Conservation (phyloP, 2,113 vertebrate genomes). For the Paradisaea rubra region DNA sequence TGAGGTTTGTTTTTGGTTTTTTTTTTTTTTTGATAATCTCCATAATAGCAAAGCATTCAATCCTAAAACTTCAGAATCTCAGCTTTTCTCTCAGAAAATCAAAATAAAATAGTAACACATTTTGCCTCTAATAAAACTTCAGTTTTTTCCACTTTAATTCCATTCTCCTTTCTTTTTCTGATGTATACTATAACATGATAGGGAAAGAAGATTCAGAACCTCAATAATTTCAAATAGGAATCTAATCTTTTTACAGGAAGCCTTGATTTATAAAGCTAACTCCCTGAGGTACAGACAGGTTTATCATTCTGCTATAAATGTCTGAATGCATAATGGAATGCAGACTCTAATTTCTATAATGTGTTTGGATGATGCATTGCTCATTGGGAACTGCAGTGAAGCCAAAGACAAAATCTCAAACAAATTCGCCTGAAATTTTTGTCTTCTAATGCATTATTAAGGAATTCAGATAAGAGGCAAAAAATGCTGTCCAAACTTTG, state of each 20-base stretch:
- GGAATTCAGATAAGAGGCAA: conserved; percentile 45
- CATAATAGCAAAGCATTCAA: not conserved
- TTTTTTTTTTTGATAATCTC: not conserved
- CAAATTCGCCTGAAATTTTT: conserved; percentile 48
- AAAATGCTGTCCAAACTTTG: not conserved
- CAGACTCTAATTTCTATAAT: conserved; percentile 68
- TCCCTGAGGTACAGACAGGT: conserved; percentile 63
- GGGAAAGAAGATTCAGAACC: conserved; percentile 48
- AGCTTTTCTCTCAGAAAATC: not conserved
- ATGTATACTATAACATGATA: not conserved
- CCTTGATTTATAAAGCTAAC: conserved; percentile 68
- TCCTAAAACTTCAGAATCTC: not conserved
- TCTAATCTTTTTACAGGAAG: conserved; percentile 58
- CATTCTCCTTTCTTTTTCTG: not conserved
- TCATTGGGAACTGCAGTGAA: conserved; percentile 57
- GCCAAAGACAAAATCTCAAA: conserved; percentile 43
- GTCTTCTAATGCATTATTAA: conserved; percentile 60
- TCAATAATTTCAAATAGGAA: conserved; percentile 55
- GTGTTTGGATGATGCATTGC: conserved; percentile 68
- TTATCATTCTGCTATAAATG: conserved; percentile 72
- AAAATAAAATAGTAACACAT: not conserved
- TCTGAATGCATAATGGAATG: conserved; percentile 70
- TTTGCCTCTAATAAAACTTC: conserved; percentile 25
- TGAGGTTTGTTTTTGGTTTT: not conserved
- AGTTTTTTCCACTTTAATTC: not conserved